A percentile compares a stretch with the other conserved stretches of the same genome.
Conservation (phyloP, 92 coral and sea anemone genomes). For the Meandrina meandrites region DNA sequence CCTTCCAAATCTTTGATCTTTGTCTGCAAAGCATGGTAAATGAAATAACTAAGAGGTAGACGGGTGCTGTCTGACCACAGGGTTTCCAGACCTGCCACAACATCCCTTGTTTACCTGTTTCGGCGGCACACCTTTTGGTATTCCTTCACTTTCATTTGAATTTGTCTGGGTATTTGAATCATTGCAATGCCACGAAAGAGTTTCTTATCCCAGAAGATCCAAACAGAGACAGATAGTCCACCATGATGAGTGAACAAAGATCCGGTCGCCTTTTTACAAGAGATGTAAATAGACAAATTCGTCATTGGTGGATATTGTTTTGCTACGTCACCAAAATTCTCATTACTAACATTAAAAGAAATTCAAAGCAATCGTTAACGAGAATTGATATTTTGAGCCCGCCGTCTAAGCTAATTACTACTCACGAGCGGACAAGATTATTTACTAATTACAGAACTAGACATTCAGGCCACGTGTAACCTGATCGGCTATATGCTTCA, state of each 20-base stretch:
- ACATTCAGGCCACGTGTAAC: not conserved
- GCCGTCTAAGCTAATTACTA: not conserved
- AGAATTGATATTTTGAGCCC: not conserved
- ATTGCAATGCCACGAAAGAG: not conserved
- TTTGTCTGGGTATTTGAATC: not conserved
- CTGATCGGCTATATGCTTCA: not conserved
- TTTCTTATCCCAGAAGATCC: not conserved
- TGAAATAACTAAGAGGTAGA: not conserved
- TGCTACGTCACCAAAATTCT: not conserved
- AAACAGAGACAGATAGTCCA: not conserved
- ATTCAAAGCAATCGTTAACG: not conserved
- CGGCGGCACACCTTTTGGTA: not conserved
- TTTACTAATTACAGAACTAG: not conserved
- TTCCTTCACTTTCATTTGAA: not conserved
- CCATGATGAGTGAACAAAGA: not conserved
- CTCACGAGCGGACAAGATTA: not conserved
- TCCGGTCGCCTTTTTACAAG: not conserved
- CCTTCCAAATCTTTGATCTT: not conserved
- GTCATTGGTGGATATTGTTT: not conserved
- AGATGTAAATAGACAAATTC: not conserved
- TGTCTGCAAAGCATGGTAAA: not conserved
- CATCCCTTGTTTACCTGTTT: not conserved
- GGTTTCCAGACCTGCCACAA: not conserved
- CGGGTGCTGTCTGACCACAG: not conserved
- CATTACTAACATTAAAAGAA: not conserved